Conservation (phyloP, 2,888 invertebrate genomes). For the Tenthredo scrophulariae region DNA sequence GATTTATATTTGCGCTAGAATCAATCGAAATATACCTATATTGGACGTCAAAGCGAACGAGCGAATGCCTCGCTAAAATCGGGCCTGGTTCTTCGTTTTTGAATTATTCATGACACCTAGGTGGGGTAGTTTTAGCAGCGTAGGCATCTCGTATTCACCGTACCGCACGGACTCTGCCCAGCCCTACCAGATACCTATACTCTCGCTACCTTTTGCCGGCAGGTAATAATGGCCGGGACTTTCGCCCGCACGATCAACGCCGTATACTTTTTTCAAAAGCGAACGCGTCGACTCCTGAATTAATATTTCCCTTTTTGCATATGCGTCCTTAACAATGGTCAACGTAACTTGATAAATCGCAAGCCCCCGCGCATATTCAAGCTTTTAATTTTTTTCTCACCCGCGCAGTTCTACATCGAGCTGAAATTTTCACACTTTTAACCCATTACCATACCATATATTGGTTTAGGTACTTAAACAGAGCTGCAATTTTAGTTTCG, state of each 20-base stretch:
- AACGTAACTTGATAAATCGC: neutral
- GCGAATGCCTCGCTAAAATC: slow-evolving; percentile 1
- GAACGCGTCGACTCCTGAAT: neutral
- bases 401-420: neutral
- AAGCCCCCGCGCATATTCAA: neutral
- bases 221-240: slow-evolving; percentile 21
- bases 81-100: slow-evolving; percentile 22
- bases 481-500: neutral
- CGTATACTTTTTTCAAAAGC: neutral
- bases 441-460: neutral
- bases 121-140: slow-evolving; percentile 35
- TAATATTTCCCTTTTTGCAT: neutral
- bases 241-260: slow-evolving; percentile 23
- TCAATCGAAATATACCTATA: slow-evolving; percentile 40
- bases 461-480: neutral
- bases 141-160: slow-evolving; percentile 35
- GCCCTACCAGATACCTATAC: slow-evolving; percentile 6
- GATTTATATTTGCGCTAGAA: slow-evolving; percentile 16
- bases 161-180: slow-evolving; percentile 2
- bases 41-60: neutral
- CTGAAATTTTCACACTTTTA: neutral
- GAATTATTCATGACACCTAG: slow-evolving; percentile 39
- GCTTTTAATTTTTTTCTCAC: neutral
- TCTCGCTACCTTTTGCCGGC: slow-evolving; percentile 1
- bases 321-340: neutral